These are phyloP conservation scores for Arenaria interpres DNA, from an alignment of 2,113 vertebrate species.

Conservation along the genomic window DNA sequence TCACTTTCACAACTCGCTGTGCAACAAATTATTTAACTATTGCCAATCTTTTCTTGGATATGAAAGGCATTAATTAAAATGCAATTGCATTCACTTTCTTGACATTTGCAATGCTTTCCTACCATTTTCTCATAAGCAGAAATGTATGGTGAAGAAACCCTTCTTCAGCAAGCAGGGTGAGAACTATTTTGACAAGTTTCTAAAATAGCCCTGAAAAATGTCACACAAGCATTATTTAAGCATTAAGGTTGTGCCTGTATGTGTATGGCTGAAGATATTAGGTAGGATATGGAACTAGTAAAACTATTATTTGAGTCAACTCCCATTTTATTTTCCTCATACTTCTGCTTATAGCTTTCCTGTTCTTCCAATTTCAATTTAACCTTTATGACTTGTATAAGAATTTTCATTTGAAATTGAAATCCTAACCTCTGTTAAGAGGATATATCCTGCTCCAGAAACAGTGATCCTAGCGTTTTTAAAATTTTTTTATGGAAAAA, in stretches of 20 bases:
- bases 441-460: background rate
- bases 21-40: constrained; percentile 39
- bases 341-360: background rate
- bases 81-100: background rate
- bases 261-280: background rate
- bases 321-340: background rate
- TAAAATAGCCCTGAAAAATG: fast-evolving
- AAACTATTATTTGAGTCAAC: background rate
- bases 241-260: background rate
- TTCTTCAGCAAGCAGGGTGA: background rate
- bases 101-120: background rate
- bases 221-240: background rate
- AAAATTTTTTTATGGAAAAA: background rate
- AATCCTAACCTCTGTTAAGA: background rate
- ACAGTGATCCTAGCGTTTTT: background rate
- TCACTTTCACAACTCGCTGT: constrained; percentile 63
- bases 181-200: background rate
- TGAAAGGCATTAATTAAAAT: background rate
- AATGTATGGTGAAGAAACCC: background rate
- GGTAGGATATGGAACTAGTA: background rate
- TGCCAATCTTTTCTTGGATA: background rate
- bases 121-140: background rate
- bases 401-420: background rate
- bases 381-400: background rate
- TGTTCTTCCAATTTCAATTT: background rate